These are phyloP conservation scores for Apis dorsata DNA, from an alignment of 1,140 invertebrate species.

Conservation along the genomic window DNA sequence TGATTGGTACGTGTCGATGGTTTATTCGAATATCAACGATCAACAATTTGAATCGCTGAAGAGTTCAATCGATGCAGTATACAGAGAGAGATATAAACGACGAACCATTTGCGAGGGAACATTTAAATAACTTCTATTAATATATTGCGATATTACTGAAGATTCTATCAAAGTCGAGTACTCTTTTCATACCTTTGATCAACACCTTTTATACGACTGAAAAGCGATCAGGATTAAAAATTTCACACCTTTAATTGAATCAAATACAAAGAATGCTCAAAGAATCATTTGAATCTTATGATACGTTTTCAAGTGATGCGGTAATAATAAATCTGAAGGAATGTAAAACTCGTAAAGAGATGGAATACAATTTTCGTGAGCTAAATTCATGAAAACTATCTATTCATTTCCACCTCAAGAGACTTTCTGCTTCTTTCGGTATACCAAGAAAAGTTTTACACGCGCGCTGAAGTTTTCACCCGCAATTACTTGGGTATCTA, in stretches of 20 bases:
- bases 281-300: constrained; percentile 9
- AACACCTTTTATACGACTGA: neutral
- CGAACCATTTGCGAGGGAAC: neutral
- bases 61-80: constrained; percentile 26
- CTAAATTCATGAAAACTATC: constrained; percentile 57
- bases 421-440: constrained; percentile 54
- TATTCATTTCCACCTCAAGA: constrained; percentile 60
- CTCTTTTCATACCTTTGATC: constrained; percentile 35
- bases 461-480: constrained; percentile 57
- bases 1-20: neutral
- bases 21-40: constrained; percentile 7
- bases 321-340: constrained; percentile 51
- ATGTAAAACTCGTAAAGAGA: constrained; percentile 18
- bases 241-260: constrained; percentile 31
- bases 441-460: constrained; percentile 63
- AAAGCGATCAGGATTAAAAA: neutral
- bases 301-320: neutral
- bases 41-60: constrained; percentile 41
- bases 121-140: constrained; percentile 33
- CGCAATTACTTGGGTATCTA: constrained; percentile 62
- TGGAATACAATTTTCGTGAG: constrained; percentile 39
- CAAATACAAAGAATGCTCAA: neutral
- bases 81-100: constrained; percentile 22
- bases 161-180: constrained; percentile 9
- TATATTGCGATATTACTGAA: constrained; percentile 3